Percentiles rank a stretch among this genome's conserved stretches.
Evolutionary conservation across 64 coral and sea anemone genomes (phyloP).

Genomic region (Orbicella faveolata): DNA sequence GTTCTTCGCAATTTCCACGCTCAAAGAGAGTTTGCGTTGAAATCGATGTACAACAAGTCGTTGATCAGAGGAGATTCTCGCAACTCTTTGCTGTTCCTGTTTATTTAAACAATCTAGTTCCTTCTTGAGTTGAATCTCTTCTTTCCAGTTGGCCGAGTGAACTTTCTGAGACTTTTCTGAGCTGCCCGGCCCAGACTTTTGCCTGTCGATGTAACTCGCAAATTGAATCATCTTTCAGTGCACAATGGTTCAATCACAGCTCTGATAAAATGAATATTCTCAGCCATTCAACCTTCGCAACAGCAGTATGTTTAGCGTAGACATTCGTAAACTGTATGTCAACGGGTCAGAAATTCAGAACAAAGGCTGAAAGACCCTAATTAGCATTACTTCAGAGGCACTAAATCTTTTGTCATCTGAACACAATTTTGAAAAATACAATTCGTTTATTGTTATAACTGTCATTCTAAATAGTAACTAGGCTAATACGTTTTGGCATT

Average conservation of each 20-base stretch:
- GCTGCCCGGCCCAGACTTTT: constrained; percentile 83
- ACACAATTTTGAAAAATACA: neutral
- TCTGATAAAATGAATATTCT: neutral
- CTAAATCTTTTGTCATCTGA: neutral
- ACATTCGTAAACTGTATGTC: constrained; percentile 24
- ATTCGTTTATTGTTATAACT: constrained; percentile 7
- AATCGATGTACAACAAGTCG: constrained; percentile 84
- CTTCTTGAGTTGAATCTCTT: constrained; percentile 89
- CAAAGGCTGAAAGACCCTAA: constrained; percentile 37
- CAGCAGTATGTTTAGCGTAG: constrained; percentile 47
- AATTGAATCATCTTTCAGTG: constrained; percentile 47
- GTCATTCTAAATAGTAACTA: neutral
- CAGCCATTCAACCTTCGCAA: constrained; percentile 13
- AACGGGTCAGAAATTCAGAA: neutral
- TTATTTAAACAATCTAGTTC: constrained; percentile 79
- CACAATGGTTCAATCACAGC: neutral
- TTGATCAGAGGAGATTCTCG: constrained; percentile 85
- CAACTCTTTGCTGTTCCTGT: constrained; percentile 88
- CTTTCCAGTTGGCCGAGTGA: constrained; percentile 98
- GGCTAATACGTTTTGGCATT: neutral
- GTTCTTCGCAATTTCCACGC: constrained; percentile 78
- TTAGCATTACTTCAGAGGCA: constrained; percentile 25
- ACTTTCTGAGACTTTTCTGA: constrained; percentile 99
- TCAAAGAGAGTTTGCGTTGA: constrained; percentile 70
- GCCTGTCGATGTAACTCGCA: constrained; percentile 87